These are phyloP conservation scores for Drosophila tropicalis DNA, from an alignment of 1,140 invertebrate species.

Conservation along the genomic window DNA sequence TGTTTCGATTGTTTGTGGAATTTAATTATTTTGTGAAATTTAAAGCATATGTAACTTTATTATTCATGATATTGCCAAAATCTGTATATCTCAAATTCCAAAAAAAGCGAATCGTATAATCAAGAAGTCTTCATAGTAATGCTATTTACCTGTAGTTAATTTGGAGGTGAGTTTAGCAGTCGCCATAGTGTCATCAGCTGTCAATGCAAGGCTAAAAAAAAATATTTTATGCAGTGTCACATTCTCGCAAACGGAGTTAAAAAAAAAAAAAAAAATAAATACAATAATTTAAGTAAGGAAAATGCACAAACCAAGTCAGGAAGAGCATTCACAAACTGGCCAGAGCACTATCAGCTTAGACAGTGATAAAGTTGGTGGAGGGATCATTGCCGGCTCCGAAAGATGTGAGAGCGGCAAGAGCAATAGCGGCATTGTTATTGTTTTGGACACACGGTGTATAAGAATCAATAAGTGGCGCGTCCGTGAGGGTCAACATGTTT, in stretches of 20 bases:
- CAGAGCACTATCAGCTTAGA: neutral
- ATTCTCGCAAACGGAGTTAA: neutral
- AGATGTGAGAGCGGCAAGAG: constrained; percentile 16
- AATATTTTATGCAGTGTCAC: neutral
- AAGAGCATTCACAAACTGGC: neutral
- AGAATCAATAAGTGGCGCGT: constrained; percentile 95
- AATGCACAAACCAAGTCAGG: neutral
- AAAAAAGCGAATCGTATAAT: too few relatives aligned
- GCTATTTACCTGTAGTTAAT: too few relatives aligned
- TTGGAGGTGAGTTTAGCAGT: too few relatives aligned
- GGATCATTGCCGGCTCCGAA: constrained; percentile 8
- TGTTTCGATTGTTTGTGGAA: too few relatives aligned
- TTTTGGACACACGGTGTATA: constrained; percentile 85
- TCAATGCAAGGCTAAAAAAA: neutral
- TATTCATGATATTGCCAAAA: too few relatives aligned
- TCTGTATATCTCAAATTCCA: too few relatives aligned
- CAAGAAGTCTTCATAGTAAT: too few relatives aligned
- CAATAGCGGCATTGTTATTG: constrained; percentile 62
- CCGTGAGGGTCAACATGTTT: constrained; percentile 90
- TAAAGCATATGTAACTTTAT: too few relatives aligned
- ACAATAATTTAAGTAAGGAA: neutral
- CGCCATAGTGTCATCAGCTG: neutral
- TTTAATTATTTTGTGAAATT: too few relatives aligned
- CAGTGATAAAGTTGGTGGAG: neutral
- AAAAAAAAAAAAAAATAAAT: neutral